Evolutionary conservation across 2,113 vertebrate species (phyloP), one percentile per base, ranked within the genome.

Genomic region (Rhea pennata): DNA sequence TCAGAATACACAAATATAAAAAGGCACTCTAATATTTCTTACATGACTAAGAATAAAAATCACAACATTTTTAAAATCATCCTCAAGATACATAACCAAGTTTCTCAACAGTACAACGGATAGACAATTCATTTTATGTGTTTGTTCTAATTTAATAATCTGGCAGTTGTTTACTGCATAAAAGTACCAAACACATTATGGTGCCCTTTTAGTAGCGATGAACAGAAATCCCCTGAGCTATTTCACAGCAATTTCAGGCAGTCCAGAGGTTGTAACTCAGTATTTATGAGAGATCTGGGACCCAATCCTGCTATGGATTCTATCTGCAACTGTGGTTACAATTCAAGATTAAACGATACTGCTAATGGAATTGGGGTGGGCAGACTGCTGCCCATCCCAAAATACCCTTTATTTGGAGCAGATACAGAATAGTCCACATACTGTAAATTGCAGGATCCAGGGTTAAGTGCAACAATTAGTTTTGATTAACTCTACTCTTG

Each of bases 201-300:
- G 96, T 98, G 98, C 98, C 98, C 97, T 98, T 98, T 97, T 97
- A 98, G 97, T 98, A 98, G 97, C 96, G 54, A 98, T 95, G 96
- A 97, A 97, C 88, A 97, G 97, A 98, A 98, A 97, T 98, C 97
- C 98, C 98, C 98, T 98, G 98, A 98, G 98, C 98, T 98, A 97
- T 97, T 98, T 98, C 96, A 95, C 91, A 98, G 97, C 97, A 96
- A 94, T 96, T 97, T 97, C 97, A 98, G 98, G 97, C 97, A 97
- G 97, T 97, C 96, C 50, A 11, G 94, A 98, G 96, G 96, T 61
- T 96, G 86, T 73, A 58, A 97, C 84, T 96, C 73, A 19, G 64
- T 81, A 96, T 95, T 95, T 89, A 72, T 42, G 94, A 94, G 94
- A 91, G 95, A 97, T 89, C 44, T 59, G 42, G 84, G 87, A 95